Base-by-base conservation (phyloP, 2,113 vertebrate species). In the Strix uralensis region DNA sequence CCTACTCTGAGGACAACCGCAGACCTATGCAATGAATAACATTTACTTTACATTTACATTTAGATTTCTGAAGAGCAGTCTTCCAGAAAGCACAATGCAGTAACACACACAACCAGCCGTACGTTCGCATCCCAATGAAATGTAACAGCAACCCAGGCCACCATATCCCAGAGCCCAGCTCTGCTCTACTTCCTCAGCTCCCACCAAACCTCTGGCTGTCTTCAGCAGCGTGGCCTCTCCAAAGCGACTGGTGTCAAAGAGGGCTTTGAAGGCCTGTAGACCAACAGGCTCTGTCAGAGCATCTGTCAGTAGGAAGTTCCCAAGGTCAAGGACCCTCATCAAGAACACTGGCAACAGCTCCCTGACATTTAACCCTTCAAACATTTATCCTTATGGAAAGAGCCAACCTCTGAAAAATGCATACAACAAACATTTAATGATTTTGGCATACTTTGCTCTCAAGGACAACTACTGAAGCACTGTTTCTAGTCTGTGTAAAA, bases 301-400 rank as follows among this genome's bases (percentile, higher is more conserved):
- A 92, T 75, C 73, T 72, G 44, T 67, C 11, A 47, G 5, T 20
- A 80, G 49, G 22, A 46, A 87, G 61, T 32, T 91, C 36, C 58
- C 95, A 92, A 82, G 84, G 83, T 92, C 86, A 95, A 94, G 83
- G 78, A 79, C 42, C 12, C 52, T 63, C 49, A 58, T 80, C 73
- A 94, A 84, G 27, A 95, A 66, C n/a, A 79, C 7, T 36, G 47
- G 71, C 54, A 87, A 69, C 52, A 87, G 36, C 40, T 87, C 52
- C 52, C 54, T 73, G 54, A 84, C 73, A 70, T 58, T 91, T 62
- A 96, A 77, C 51, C 59, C 73, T 81, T 80, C 44, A 67, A 87
- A n/a, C 1, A 0, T 87, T 81, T 61, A 70, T 66, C 62, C 74
- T 63, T 58, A 62, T 79, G 46, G 30, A 87, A 94, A 63, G 16